Evolutionary conservation across 2,888 invertebrate species (phyloP).

Genomic region (Synergus japonicus): DNA sequence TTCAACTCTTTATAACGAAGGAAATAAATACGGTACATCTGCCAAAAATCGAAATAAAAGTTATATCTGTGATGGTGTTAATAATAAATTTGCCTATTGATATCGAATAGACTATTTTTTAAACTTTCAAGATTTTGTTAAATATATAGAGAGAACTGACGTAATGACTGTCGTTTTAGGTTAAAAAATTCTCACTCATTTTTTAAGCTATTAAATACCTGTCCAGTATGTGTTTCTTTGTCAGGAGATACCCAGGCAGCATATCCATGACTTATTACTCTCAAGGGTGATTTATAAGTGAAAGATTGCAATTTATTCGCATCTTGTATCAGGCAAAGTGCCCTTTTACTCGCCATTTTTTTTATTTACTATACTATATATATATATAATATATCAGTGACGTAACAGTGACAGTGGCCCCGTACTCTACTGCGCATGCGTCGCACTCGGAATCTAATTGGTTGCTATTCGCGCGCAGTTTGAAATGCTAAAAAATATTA

Average conservation of each 20-base stretch:
- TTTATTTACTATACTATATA: not conserved
- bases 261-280: conserved; percentile 55
- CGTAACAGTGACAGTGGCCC: too few relatives aligned
- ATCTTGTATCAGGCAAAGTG: conserved; percentile 61
- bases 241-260: conserved; percentile 73
- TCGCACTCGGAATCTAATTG: too few relatives aligned
- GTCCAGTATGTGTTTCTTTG: conserved; percentile 81
- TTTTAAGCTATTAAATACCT: conserved; percentile 74
- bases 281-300: not conserved
- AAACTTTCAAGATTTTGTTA: not conserved
- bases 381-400: too few relatives aligned
- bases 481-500: too few relatives aligned
- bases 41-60: not conserved
- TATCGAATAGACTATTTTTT: not conserved
- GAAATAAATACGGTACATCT: not conserved
- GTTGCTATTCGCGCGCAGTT: too few relatives aligned
- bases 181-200: conserved; percentile 36
- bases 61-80: not conserved
- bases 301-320: conserved; percentile 56
- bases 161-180: conserved; percentile 46
- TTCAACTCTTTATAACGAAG: not conserved
- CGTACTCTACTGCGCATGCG: too few relatives aligned
- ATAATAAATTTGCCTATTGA: not conserved
- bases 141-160: conserved; percentile 32
- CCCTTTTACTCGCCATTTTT: conserved; percentile 68